These are phyloP conservation scores for Epinotia nisella DNA, from an alignment of 2,888 invertebrate genomes.

Conservation along the genomic window DNA sequence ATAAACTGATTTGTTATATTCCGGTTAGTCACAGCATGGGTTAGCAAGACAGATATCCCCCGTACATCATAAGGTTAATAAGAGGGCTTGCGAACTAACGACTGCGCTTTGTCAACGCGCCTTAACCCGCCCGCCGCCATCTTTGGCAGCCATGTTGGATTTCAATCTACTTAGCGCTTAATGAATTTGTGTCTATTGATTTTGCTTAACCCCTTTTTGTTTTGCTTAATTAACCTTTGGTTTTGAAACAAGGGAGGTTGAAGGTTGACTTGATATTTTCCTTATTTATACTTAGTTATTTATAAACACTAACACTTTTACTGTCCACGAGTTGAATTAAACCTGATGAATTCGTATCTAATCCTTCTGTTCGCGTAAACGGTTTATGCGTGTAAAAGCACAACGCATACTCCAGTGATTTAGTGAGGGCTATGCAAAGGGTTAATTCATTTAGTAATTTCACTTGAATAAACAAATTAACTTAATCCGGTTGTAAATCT, in stretches of 20 bases:
- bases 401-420: neutral
- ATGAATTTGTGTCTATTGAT: conserved; percentile 85
- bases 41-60: conserved; percentile 76
- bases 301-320: neutral
- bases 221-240: conserved; percentile 84
- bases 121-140: conserved; percentile 81
- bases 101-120: conserved; percentile 84
- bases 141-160: conserved; percentile 81
- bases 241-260: conserved; percentile 66
- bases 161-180: conserved; percentile 84
- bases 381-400: conserved; percentile 1
- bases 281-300: conserved; percentile 40
- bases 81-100: conserved; percentile 84
- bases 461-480: neutral
- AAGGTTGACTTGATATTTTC: conserved; percentile 54
- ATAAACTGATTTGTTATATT: conserved; percentile 19
- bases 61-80: conserved; percentile 86
- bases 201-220: conserved; percentile 85
- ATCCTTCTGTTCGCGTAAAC: neutral
- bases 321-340: neutral
- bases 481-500: conserved; percentile 5
- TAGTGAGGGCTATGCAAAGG: conserved; percentile 8
- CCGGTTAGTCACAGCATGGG: conserved; percentile 50
- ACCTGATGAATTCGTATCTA: neutral
- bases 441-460: conserved; percentile 9